Conservation (phyloP, 2,113 vertebrate genomes). For the Dascyllus trimaculatus region DNA sequence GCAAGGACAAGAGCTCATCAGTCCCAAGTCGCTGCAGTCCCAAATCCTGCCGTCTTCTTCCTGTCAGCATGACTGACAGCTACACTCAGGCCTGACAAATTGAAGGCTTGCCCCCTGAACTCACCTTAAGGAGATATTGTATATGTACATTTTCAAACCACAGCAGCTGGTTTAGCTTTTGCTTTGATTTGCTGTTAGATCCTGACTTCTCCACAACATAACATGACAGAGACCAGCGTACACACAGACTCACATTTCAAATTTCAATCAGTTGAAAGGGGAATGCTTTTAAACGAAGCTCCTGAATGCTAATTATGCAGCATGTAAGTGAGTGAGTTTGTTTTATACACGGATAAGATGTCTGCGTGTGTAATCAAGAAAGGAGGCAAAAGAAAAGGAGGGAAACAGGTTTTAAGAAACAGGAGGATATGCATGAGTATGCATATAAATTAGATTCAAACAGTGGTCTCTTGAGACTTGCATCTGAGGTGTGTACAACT, state of each 20-base stretch:
- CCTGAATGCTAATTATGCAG: constrained; percentile 14
- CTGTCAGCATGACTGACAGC: constrained; percentile 15
- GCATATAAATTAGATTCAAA: constrained; percentile 27
- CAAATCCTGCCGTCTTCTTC: background rate
- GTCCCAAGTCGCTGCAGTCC: constrained; percentile 4
- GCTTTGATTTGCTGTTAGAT: constrained; percentile 18
- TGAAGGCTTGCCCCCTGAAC: constrained; percentile 23
- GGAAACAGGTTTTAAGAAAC: constrained; percentile 3
- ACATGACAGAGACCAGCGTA: background rate
- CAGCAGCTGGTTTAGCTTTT: background rate
- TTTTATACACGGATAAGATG: background rate
- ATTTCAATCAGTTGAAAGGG: background rate
- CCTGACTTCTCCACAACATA: background rate
- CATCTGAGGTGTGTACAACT: background rate
- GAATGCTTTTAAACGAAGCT: constrained; percentile 6
- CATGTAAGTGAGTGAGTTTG: background rate
- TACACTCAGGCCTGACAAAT: background rate
- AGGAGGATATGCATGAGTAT: constrained; percentile 6
- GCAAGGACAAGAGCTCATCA: constrained; percentile 18
- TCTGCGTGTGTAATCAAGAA: constrained; percentile 9
- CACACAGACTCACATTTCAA: background rate
- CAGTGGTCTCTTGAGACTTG: background rate
- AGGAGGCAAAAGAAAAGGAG: constrained; percentile 13
- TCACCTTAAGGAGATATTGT: constrained; percentile 1
- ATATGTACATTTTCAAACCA: constrained; percentile 16